Evolutionary conservation across 2,888 invertebrate genomes (phyloP).

Genomic region (Taphrorychus bicolor): DNA sequence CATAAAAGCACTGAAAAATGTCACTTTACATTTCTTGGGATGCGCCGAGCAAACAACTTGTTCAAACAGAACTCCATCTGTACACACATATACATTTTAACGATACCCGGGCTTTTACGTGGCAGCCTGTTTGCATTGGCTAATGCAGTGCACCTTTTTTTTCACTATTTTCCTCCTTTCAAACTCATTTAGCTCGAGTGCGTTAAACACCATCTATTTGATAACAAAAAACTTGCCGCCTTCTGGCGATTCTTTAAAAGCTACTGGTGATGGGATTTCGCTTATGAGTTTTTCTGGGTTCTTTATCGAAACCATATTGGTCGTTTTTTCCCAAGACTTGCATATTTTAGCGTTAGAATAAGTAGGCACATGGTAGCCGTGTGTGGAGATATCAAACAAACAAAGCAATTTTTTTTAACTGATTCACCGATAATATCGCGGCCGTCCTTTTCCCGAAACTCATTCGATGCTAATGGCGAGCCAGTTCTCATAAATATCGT

Average conservation of each 20-base stretch:
- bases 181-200: constrained; percentile 5
- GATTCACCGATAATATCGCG: constrained; percentile 18
- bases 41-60: constrained; percentile 21
- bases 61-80: constrained; percentile 34
- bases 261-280: not conserved
- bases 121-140: constrained; percentile 26
- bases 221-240: constrained; percentile 33
- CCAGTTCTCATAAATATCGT: constrained; percentile 49
- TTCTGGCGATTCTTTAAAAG: not conserved
- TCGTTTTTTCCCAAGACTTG: not conserved
- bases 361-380: no score
- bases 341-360: no score
- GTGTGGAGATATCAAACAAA: not conserved
- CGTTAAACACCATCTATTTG: constrained; percentile 27
- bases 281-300: no score
- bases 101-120: constrained; percentile 20
- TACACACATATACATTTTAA: constrained; percentile 26
- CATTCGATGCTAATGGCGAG: constrained; percentile 32
- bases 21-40: not conserved
- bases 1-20: not conserved
- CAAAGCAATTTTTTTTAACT: not conserved
- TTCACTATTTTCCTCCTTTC: constrained; percentile 6
- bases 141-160: constrained; percentile 34
- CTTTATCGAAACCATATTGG: no score
- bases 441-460: constrained; percentile 23